Evolutionary conservation across 2,113 vertebrate genomes (phyloP).

Genomic region (Tenebrosternarchus preto): DNA sequence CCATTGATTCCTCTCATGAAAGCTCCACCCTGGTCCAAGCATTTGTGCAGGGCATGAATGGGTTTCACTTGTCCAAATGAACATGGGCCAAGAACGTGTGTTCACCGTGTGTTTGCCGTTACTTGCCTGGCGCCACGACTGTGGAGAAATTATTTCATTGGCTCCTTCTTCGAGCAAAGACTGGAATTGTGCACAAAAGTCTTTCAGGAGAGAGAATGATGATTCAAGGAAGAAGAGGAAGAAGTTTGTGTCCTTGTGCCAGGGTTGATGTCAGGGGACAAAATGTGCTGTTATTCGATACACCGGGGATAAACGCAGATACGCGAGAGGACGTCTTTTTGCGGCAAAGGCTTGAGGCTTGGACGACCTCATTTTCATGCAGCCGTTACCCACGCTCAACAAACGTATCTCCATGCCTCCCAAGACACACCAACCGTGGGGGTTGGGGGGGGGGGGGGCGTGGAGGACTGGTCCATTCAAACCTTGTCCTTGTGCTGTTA

Average conservation of each 20-base stretch:
- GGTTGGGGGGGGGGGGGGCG: not conserved
- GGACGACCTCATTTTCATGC: slow-evolving; percentile 36
- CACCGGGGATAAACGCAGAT: slow-evolving; percentile 43
- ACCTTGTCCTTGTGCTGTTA: not conserved
- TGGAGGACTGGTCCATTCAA: not conserved
- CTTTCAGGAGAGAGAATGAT: not conserved
- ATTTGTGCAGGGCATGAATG: not conserved
- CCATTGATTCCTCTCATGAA: not conserved
- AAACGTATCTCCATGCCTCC: slow-evolving; percentile 50
- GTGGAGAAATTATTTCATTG: not conserved
- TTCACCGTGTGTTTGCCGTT: not conserved
- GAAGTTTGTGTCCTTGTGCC: not conserved
- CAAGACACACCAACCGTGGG: no score
- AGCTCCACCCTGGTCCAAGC: not conserved
- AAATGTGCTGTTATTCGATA: slow-evolving; percentile 53
- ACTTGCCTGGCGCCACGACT: not conserved
- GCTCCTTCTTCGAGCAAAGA: not conserved
- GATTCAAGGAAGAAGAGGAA: not conserved
- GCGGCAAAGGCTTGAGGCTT: slow-evolving; percentile 11
- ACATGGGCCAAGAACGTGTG: not conserved
- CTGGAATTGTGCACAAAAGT: not conserved
- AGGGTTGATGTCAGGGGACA: not conserved
- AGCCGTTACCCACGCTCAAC: slow-evolving; percentile 55
- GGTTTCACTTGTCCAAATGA: not conserved
- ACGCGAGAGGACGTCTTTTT: not conserved